Evolutionary conservation across 2,797 vertebrate genomes (phyloP), one percentile per base, ranked within the genome.

Genomic region (Poeciliopsis turneri): DNA sequence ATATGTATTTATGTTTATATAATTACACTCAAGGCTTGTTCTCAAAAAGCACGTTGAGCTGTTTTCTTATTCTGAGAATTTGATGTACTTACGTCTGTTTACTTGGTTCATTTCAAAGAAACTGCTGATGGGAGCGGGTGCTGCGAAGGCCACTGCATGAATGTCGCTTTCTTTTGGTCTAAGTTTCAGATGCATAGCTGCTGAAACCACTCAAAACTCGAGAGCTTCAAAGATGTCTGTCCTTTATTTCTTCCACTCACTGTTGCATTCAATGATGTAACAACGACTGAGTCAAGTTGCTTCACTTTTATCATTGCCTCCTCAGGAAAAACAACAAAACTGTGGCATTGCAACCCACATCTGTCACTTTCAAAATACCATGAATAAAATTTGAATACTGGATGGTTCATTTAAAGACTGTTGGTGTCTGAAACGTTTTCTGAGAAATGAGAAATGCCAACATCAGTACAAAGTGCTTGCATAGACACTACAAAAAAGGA

Each of bases 261-360:
- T 28, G 43, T 39, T 57, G 46, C 72, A 70, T 57, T 76, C 46
- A 53, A 23, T 36, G 55, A 30, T 36, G 39, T 45, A 43, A 28
- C 55, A 33, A 36, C 55, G 9, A 46, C 15, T 36, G 18, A 45
- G 23, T 46, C 61, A 78, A 59, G 41, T 71, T n/a, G 25, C 1
- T 51, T 1, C 2, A 15, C 64, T 59, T 30, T 55, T 13, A 66
- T 53, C 73, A 64, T 72, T 47, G 39, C 71, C 43, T 66, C 46
- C 46, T 46, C 23, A 23, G 71, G 1, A 6, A 64, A 70, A 74
- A 71, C 36, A 53, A 53, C 20, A 73, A 46, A 78, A 61, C 79
- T 8, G 23, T 39, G 39, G 59, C 69, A 71, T 71, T 46, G 16
- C 25, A 71, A 5, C n/a, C 68, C 30, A 53, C 75, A 80, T 72